These are phyloP conservation scores for Venturia canescens DNA, from an alignment of 1,140 invertebrate genomes.

Conservation along the genomic window DNA sequence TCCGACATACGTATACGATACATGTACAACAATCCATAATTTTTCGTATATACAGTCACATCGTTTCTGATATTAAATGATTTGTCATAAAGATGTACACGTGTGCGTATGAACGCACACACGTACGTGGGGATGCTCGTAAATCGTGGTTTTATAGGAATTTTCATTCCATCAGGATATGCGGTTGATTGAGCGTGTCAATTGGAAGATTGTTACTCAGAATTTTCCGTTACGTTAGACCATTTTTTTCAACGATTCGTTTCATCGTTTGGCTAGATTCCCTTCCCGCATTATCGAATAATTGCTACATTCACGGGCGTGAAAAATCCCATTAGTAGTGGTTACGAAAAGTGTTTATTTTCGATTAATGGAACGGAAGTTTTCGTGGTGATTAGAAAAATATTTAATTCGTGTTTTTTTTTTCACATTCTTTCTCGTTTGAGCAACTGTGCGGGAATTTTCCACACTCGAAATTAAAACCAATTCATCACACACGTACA, in stretches of 20 bases:
- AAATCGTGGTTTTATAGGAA: constrained; percentile 25
- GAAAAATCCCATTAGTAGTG: background rate
- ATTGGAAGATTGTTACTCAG: constrained; percentile 20
- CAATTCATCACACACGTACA: too few relatives aligned
- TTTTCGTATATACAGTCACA: background rate
- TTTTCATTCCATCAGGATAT: constrained; percentile 25
- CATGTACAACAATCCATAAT: too few relatives aligned
- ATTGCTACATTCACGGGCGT: background rate
- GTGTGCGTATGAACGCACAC: background rate
- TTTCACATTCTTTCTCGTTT: too few relatives aligned
- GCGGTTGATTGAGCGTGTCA: constrained; percentile 8
- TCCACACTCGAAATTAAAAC: too few relatives aligned
- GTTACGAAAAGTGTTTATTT: background rate
- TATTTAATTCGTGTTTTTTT: too few relatives aligned
- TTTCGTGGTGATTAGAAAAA: too few relatives aligned
- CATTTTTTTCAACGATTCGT: background rate
- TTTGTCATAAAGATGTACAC: background rate
- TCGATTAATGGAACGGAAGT: background rate
- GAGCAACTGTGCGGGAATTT: too few relatives aligned
- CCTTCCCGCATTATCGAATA: background rate
- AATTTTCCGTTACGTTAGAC: background rate
- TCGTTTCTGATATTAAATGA: background rate
- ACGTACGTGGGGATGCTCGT: background rate
- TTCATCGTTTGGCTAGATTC: background rate
- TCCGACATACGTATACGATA: background rate